Conservation (phyloP, 2,113 vertebrate genomes). For the Poicephalus meyeri region DNA sequence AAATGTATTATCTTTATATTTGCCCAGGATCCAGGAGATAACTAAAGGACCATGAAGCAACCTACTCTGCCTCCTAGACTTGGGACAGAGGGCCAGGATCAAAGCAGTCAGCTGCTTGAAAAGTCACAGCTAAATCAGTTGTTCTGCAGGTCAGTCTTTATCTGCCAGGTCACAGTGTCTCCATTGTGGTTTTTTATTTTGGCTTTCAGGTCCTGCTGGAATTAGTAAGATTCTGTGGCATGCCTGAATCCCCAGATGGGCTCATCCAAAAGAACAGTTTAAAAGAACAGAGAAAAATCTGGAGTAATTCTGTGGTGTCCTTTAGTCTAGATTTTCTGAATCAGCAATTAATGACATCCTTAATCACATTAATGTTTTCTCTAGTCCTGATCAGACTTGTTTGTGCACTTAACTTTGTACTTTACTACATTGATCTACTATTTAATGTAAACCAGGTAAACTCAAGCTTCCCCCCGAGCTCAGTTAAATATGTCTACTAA, state of each 20-base stretch:
- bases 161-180: neutral
- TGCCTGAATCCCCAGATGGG: neutral
- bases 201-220: neutral
- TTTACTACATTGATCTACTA: neutral
- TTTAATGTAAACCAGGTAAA: slow-evolving; percentile 6
- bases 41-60: neutral
- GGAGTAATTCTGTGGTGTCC: neutral
- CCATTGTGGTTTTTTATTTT: neutral
- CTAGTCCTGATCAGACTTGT: slow-evolving; percentile 14
- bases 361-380: slow-evolving; percentile 17
- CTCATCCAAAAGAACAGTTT: neutral
- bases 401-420: neutral
- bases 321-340: neutral
- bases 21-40: neutral
- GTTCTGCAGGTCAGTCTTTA: neutral
- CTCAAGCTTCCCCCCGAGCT: neutral
- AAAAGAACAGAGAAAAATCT: neutral
- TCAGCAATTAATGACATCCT: slow-evolving; percentile 13
- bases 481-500: slow-evolving; percentile 16
- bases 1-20: neutral
- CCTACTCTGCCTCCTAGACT: neutral
- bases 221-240: neutral
- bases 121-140: neutral
- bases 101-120: neutral
- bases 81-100: neutral